A percentile compares a stretch with the other conserved stretches of the same genome.
Conservation (phyloP, 2,888 invertebrate species). For the Lysandra coridon region DNA sequence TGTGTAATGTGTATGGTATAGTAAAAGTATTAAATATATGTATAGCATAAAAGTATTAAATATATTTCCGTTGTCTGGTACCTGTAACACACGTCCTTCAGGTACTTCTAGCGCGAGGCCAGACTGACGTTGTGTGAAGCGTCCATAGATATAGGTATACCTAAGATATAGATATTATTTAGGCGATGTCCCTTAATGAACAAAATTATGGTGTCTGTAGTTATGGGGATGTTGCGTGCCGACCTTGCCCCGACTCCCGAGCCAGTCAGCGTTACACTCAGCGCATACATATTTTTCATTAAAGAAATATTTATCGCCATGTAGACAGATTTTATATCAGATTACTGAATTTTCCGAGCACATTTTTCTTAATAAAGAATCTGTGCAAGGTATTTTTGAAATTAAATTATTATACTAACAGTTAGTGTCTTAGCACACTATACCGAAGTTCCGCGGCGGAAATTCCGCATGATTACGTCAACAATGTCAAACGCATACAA, state of each 20-base stretch:
- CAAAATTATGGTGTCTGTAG: background rate
- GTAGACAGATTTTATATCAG: conserved; percentile 15
- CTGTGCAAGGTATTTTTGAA: background rate
- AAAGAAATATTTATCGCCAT: conserved; percentile 21
- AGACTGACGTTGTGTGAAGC: too few relatives aligned
- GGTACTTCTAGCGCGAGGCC: too few relatives aligned
- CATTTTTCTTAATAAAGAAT: background rate
- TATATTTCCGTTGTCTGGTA: too few relatives aligned
- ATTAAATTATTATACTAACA: background rate
- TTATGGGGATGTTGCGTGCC: conserved; percentile 31
- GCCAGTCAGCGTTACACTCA: conserved; percentile 25
- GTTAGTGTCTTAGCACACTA: background rate
- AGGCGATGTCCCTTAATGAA: background rate
- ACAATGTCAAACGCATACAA: too few relatives aligned
- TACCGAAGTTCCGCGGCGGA: too few relatives aligned
- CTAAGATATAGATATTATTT: background rate
- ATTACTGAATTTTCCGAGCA: background rate
- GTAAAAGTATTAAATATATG: too few relatives aligned
- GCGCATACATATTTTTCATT: conserved; percentile 25
- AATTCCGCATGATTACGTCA: too few relatives aligned
- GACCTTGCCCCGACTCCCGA: conserved; percentile 26
- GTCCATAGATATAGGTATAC: too few relatives aligned
- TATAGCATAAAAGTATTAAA: too few relatives aligned
- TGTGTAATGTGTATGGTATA: too few relatives aligned
- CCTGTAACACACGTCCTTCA: too few relatives aligned